Base-by-base conservation (phyloP, 2,113 vertebrate genomes). In the Columbina picui region DNA sequence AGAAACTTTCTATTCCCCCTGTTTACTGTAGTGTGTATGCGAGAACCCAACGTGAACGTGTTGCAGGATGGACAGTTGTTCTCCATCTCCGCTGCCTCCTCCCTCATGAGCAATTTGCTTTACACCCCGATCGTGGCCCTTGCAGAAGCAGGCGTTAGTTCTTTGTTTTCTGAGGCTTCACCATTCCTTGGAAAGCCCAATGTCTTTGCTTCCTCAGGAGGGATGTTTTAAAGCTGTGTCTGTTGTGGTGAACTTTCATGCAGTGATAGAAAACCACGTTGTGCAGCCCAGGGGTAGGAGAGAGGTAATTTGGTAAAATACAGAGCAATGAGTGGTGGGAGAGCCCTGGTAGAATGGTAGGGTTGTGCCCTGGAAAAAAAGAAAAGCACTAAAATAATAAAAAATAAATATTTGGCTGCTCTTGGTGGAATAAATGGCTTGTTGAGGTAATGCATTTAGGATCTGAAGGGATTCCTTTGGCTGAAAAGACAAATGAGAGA, bases 61-160 rank as follows among this genome's bases (percentile, higher is more conserved):
- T 45, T 67, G 43, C 32, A 45, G 41, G 34, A 17, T 10, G 69
- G 41, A 43, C 8, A 4, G 27, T 49, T 60, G 22, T 60, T 74
- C 29, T 85, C 36, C 0, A 0, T 74, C 29, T 85, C 36, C 0
- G 0, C 50, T 53, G 23, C 50, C 39, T 41, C 12, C 26, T 70
- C 25, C 30, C 22, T 32, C 29, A 56, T 10, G 21, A 55, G 11
- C 30, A 26, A 19, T 56, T 93, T 8, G 9, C 36, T 43, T 91
- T 73, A 21, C 9, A 29, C 5, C 30, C 4, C 47, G 55, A 61
- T 27, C 0, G 0, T 49, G 70, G 43, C 27, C 68, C 6, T 64
- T 59, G 29, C 50, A 87, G 57, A n/a, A 49, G 8, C 16, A 56
- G 9, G 8, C 5, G 2, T 57, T 53, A n/a, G 27, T 15, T 47